phyloP scores from a whole-genome alignment of 2,888 invertebrate genomes.

The Meandrusa payeni region DNA sequence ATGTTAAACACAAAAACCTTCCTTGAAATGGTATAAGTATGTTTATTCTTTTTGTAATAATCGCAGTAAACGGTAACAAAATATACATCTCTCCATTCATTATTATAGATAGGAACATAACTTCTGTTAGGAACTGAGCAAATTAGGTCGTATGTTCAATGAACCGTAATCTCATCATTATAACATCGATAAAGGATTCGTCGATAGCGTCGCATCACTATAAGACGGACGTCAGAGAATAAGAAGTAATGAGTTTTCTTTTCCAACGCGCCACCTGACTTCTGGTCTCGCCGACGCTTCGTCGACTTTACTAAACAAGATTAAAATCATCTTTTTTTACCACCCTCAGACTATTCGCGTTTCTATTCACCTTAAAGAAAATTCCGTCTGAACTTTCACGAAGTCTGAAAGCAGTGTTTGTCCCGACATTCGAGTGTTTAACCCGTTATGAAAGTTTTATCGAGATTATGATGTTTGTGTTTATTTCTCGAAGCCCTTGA shows the following conservation, averaged over 20 bases:
- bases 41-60: no score
- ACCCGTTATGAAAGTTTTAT: slow-evolving; percentile 37
- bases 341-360: slow-evolving; percentile 38
- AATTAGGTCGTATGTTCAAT: slow-evolving; percentile 1
- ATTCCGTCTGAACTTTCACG: slow-evolving; percentile 36
- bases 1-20: no score
- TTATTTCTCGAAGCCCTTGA: slow-evolving; percentile 32
- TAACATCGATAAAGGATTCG: slow-evolving; percentile 39
- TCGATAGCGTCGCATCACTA: slow-evolving; percentile 43
- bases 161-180: slow-evolving; percentile 1
- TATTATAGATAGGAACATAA: no score
- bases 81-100: no score
- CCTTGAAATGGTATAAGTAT: no score
- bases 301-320: slow-evolving; percentile 66
- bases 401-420: slow-evolving; percentile 36
- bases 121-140: no score
- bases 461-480: slow-evolving; percentile 36
- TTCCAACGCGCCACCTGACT: slow-evolving; percentile 69
- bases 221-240: slow-evolving; percentile 52
- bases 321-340: slow-evolving; percentile 64
- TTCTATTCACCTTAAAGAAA: slow-evolving; percentile 36
- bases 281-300: slow-evolving; percentile 54
- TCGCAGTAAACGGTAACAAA: no score
- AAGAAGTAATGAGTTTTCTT: slow-evolving; percentile 79
- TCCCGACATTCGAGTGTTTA: slow-evolving; percentile 36